phyloP scores from a whole-genome alignment of 2,113 vertebrate genomes.

The Chloroceryle aenea region DNA sequence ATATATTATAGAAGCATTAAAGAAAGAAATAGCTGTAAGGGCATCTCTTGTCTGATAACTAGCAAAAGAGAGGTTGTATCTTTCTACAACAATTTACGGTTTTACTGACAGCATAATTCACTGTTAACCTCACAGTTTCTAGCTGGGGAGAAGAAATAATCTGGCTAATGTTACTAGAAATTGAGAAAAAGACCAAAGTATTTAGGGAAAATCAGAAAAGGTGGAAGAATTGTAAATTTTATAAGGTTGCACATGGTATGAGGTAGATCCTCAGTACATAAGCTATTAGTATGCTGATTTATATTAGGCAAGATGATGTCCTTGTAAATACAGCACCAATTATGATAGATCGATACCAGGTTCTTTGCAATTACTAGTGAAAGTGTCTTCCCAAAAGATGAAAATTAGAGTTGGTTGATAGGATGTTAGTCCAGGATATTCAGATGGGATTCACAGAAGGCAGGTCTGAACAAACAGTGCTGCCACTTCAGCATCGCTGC shows the following conservation, averaged over 20 bases:
- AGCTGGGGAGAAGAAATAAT: neutral
- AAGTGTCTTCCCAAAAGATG: neutral
- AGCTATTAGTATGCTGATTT: neutral
- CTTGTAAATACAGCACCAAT: neutral
- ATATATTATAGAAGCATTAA: constrained; percentile 44
- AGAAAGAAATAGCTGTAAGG: constrained; percentile 44
- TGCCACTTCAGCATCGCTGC: neutral
- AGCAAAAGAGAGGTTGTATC: neutral
- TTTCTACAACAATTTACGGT: constrained; percentile 32
- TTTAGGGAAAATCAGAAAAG: neutral
- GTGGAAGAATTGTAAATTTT: neutral
- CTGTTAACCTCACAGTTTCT: neutral
- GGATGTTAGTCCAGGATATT: neutral
- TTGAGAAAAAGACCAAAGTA: neutral
- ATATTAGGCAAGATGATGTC: neutral
- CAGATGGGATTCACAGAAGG: neutral
- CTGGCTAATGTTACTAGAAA: neutral
- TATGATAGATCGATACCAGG: neutral
- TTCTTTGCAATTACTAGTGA: neutral
- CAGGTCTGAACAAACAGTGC: neutral
- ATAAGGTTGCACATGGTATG: neutral
- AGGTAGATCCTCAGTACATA: neutral
- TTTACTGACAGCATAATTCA: constrained; percentile 44
- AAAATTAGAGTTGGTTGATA: neutral
- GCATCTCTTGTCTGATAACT: constrained; percentile 46